These are phyloP conservation scores for Apantesis nais DNA, from an alignment of 2,888 invertebrate species.

Conservation along the genomic window DNA sequence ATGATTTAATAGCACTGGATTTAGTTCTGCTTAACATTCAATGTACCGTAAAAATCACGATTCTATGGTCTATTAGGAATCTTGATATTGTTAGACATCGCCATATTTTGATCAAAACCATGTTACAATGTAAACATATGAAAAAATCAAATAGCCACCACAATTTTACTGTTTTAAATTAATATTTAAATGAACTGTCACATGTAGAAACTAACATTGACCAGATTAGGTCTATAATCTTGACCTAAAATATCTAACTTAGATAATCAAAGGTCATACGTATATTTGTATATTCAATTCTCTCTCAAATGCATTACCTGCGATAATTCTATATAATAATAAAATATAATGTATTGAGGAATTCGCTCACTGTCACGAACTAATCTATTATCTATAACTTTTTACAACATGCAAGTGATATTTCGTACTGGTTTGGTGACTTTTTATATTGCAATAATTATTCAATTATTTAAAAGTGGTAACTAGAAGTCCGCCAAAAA, in stretches of 20 bases:
- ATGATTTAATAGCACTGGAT: not conserved
- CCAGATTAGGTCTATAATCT: slow-evolving; percentile 34
- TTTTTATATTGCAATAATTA: slow-evolving; percentile 8
- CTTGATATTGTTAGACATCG: not conserved
- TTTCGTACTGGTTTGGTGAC: slow-evolving; percentile 10
- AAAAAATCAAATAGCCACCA: too few relatives aligned
- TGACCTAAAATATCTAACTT: slow-evolving; percentile 57
- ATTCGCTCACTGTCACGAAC: slow-evolving; percentile 18
- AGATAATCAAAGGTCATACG: slow-evolving; percentile 55
- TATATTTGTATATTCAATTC: slow-evolving; percentile 62
- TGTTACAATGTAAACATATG: not conserved
- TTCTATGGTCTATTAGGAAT: not conserved
- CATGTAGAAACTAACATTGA: slow-evolving; percentile 11
- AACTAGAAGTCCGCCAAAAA: not conserved
- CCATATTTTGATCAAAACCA: not conserved
- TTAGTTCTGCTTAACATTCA: slow-evolving; percentile 5
- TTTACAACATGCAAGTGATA: slow-evolving; percentile 14
- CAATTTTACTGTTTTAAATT: slow-evolving; percentile 2
- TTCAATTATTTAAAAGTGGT: not conserved
- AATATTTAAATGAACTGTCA: slow-evolving; percentile 18
- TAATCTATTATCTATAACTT: slow-evolving; percentile 13
- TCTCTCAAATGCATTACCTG: slow-evolving; percentile 49
- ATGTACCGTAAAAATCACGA: slow-evolving; percentile 3
- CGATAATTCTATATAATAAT: slow-evolving; percentile 16
- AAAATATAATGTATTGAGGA: slow-evolving; percentile 4